Evolutionary conservation across 2,113 vertebrate genomes (phyloP).

Genomic region (Typhlomys cinereus): DNA sequence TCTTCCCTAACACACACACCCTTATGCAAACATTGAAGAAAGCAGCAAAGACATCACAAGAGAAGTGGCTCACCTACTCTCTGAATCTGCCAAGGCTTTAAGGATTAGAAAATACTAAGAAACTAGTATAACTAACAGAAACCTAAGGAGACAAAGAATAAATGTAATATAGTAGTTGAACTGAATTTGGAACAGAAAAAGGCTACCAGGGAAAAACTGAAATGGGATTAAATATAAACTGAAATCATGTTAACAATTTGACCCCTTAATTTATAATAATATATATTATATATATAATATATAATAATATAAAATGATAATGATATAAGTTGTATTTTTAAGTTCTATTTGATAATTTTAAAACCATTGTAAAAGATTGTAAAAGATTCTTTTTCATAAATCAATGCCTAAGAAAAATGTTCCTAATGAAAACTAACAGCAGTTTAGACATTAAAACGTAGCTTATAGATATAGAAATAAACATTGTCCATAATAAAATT

Average conservation of each 20-base stretch:
- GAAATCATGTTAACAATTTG: not conserved
- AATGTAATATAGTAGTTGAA: not conserved
- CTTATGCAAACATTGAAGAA: not conserved
- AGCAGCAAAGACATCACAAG: not conserved
- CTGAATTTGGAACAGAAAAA: not conserved
- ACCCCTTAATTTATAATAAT: too few species aligned
- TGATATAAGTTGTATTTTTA: too few species aligned
- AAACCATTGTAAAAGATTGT: too few species aligned
- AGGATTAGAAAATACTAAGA: not conserved
- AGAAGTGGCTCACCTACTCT: not conserved
- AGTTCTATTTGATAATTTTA: not conserved
- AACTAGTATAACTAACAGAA: not conserved
- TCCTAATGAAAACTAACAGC: not conserved
- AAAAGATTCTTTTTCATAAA: too few species aligned
- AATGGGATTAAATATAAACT: not conserved
- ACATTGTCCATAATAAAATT: not conserved
- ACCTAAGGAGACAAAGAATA: not conserved
- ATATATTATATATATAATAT: too few species aligned
- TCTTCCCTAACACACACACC: not conserved
- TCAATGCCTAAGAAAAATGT: not conserved
- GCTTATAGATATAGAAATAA: not conserved
- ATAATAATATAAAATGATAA: too few species aligned
- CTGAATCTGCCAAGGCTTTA: not conserved
- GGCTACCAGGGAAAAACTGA: not conserved
- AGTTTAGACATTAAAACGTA: not conserved